phyloP scores from a whole-genome alignment of 2,797 vertebrate species.

The Morus bassanus region DNA sequence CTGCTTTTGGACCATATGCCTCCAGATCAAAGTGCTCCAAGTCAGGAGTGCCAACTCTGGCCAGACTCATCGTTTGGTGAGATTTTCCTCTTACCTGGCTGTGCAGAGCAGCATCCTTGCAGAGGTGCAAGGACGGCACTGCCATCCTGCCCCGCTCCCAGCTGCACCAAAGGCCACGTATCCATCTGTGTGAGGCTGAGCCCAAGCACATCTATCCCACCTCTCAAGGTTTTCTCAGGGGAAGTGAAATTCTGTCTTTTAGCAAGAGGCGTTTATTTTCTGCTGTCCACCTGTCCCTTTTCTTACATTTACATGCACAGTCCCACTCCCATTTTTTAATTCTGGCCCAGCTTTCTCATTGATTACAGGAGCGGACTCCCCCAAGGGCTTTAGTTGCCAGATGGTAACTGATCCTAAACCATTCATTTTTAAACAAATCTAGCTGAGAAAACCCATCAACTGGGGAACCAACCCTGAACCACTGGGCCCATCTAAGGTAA shows the following conservation, averaged over 20 bases:
- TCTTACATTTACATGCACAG: not conserved
- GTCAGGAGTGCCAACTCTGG: not conserved
- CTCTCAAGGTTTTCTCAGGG: not conserved
- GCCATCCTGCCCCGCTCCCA: not conserved
- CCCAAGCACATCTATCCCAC: not conserved
- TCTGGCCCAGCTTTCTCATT: not conserved
- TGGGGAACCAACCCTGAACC: not conserved
- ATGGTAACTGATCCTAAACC: not conserved
- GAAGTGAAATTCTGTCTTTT: not conserved
- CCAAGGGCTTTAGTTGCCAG: not conserved
- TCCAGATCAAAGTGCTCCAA: not conserved
- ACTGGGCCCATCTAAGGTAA: not conserved
- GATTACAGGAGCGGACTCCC: not conserved
- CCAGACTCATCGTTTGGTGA: not conserved
- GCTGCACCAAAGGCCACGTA: fast-evolving
- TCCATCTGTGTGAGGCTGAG: not conserved
- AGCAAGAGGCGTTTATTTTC: not conserved
- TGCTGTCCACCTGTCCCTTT: not conserved
- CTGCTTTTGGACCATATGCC: not conserved
- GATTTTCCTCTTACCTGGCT: not conserved
- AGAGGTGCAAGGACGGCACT: not conserved
- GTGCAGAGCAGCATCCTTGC: not conserved
- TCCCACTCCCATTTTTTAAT: not conserved
- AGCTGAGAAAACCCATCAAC: not conserved
- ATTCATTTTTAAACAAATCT: not conserved